These are phyloP conservation scores for Rhizoglyphus robini DNA, from an alignment of 1,140 invertebrate species.

Conservation along the genomic window DNA sequence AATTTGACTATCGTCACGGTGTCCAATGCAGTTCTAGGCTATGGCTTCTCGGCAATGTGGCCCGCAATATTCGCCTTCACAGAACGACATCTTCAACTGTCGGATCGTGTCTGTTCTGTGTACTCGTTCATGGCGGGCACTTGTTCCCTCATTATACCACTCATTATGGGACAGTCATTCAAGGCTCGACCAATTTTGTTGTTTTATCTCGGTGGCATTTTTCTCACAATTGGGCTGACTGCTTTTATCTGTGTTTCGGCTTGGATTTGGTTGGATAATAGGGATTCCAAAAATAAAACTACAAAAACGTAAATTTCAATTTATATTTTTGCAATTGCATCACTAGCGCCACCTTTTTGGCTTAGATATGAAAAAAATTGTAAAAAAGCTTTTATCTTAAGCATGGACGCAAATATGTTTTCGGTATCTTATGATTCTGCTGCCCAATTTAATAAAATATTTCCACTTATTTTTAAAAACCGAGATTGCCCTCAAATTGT, in stretches of 20 bases:
- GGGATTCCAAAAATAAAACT: too few relatives aligned
- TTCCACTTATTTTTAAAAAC: too few relatives aligned
- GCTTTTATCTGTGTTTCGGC: background rate
- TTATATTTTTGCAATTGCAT: too few relatives aligned
- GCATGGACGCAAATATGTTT: too few relatives aligned
- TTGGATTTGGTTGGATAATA: too few relatives aligned
- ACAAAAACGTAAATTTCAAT: too few relatives aligned
- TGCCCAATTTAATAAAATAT: too few relatives aligned
- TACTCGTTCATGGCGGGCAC: background rate
- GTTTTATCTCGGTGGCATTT: background rate
- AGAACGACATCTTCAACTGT: background rate
- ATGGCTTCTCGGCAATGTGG: conserved; percentile 2
- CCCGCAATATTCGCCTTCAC: conserved; percentile 10
- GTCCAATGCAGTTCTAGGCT: background rate
- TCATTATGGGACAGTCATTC: background rate
- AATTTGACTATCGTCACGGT: background rate
- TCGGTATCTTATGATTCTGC: too few relatives aligned
- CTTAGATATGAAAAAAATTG: too few relatives aligned
- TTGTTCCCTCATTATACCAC: background rate
- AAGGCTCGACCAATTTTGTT: background rate
- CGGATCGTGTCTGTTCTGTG: background rate
- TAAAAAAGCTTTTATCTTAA: too few relatives aligned
- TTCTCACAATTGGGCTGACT: background rate
- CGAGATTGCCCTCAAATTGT: too few relatives aligned
- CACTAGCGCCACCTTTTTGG: too few relatives aligned